Base-by-base conservation (phyloP, 1,140 invertebrate species). In the Helicoverpa zea region DNA sequence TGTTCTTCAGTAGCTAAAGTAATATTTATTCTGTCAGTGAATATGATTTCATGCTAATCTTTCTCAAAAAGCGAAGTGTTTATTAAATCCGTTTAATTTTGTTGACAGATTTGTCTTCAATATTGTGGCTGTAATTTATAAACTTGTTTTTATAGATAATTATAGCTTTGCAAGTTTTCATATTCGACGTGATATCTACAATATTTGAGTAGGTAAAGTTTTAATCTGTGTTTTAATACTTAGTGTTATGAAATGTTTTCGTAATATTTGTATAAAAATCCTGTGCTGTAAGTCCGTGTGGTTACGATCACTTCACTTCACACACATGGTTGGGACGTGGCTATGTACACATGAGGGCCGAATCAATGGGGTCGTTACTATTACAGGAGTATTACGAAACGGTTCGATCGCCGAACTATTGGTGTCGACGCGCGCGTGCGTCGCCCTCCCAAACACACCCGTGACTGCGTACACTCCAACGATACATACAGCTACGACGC, bases 321-420 rank as follows among this genome's bases (percentile, higher is more conserved):
- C 75, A 77, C 75, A 77, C 61, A 72, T 74, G 68, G 73, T 52
- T 51, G 76, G 74, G 75, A 63, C 51, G 73, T 76, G 63, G 61
- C 76, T 83, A 81, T 83, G 18, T 83, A 82, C 79, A 86, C 35
- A 52, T 79, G 76, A 49, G 56, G 66, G 70, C 35, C 61, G 82
- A 78, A 54, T 58, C 74, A 81, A 81, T 78, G 80, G 75, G 80
- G 80, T 81, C 80, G 80, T 59, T 81, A 84, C 59, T 77, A 77
- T 77, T 85, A 87, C 80, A 83, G 82, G 75, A 80, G 79, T 84
- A 89, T 91, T 90, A 88, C 89, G 89, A 88, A 88, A 90, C 89
- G 85, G 86, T 88, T 82, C 88, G 88, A 83, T 84, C 82, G 80
- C 66, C 83, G 86, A 81, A 84, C 82, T 83, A 85, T 81, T 76